phyloP scores from a whole-genome alignment of 2,797 vertebrate genomes.

The Odontamblyopus rebecca region DNA sequence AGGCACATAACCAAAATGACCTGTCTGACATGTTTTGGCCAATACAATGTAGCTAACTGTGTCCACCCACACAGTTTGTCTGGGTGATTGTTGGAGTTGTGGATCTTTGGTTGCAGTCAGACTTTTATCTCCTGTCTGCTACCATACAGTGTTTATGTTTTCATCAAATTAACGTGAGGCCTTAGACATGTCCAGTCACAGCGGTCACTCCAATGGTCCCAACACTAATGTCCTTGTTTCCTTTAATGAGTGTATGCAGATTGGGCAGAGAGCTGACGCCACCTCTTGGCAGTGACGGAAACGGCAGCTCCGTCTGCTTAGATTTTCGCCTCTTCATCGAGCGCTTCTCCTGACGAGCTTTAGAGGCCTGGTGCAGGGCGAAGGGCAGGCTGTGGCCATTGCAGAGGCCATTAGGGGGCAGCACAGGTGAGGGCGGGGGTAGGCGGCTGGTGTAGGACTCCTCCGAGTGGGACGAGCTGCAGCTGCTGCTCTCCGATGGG shows the following conservation, averaged over 20 bases:
- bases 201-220: conserved; percentile 88
- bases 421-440: conserved; percentile 76
- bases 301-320: conserved; percentile 78
- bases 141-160: conserved; percentile 27
- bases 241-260: conserved; percentile 93
- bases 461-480: conserved; percentile 89
- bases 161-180: conserved; percentile 26
- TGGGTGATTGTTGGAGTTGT: conserved; percentile 47
- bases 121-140: conserved; percentile 38
- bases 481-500: conserved; percentile 87
- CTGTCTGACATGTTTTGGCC: conserved; percentile 76
- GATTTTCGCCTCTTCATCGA: conserved; percentile 87
- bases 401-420: conserved; percentile 76
- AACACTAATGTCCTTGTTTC: conserved; percentile 90
- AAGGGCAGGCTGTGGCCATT: conserved; percentile 79
- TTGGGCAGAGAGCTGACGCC: conserved; percentile 82
- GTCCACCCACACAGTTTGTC: conserved; percentile 68
- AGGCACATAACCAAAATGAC: conserved; percentile 96
- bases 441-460: conserved; percentile 89
- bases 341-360: conserved; percentile 89
- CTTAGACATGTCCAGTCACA: conserved; percentile 89
- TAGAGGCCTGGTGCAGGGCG: conserved; percentile 75
- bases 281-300: conserved; percentile 64
- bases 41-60: conserved; percentile 53
- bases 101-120: conserved; percentile 52